These are phyloP conservation scores for Nemurella pictetii DNA, from an alignment of 2,888 invertebrate species.

Conservation along the genomic window DNA sequence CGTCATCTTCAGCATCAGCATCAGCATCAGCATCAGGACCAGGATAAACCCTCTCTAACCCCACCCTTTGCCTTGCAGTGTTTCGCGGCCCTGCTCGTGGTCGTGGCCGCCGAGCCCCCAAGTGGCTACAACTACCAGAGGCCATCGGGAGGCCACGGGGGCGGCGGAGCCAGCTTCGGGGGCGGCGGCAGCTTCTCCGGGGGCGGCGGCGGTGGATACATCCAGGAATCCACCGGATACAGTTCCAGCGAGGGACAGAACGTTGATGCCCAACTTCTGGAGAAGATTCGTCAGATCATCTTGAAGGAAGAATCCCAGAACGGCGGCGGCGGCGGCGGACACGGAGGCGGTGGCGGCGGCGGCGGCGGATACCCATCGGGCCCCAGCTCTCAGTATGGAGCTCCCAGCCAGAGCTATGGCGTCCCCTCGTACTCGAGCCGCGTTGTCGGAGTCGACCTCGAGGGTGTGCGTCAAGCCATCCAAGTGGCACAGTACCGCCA, in stretches of 20 bases:
- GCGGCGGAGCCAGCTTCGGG: conserved; percentile 52
- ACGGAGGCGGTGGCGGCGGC: conserved; percentile 55
- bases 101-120: conserved; percentile 74
- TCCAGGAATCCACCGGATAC: conserved; percentile 74
- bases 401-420: conserved; percentile 69
- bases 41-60: background rate
- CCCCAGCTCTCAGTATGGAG: conserved; percentile 68
- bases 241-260: conserved; percentile 82
- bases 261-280: conserved; percentile 77
- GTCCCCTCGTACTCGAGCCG: conserved; percentile 61
- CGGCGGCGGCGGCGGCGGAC: conserved; percentile 58
- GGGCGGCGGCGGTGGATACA: conserved; percentile 65
- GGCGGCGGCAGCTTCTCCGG: conserved; percentile 50
- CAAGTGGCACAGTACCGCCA: conserved; percentile 86
- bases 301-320: conserved; percentile 69
- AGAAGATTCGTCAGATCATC: conserved; percentile 83
- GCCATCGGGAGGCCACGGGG: conserved; percentile 59
- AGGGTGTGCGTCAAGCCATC: conserved; percentile 83
- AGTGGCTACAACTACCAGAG: conserved; percentile 76
- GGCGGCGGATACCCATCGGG: conserved; percentile 53
- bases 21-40: no score
- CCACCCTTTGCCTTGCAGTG: conserved; percentile 59
- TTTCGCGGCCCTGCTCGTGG: conserved; percentile 79
- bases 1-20: no score
- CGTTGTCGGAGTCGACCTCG: conserved; percentile 83